Conservation (phyloP, 2,888 invertebrate genomes). For the Lampropteryx suffumata region DNA sequence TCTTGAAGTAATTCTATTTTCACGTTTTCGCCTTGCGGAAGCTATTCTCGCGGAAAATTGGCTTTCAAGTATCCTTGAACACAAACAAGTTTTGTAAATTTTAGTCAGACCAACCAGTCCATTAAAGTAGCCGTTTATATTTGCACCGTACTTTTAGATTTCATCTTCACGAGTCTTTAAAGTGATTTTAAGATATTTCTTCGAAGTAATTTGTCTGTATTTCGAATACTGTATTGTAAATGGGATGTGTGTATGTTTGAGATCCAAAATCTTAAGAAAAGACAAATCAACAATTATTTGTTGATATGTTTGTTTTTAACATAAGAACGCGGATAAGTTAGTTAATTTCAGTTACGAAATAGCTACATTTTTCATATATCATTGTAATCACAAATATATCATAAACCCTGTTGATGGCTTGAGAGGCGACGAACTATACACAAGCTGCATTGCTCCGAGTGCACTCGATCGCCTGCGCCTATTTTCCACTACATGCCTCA, state of each 20-base stretch:
- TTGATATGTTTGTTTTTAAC: too few species aligned
- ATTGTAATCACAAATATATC: too few species aligned
- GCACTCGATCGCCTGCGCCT: constrained; percentile 28
- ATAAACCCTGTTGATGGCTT: neutral
- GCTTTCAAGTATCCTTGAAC: constrained; percentile 28
- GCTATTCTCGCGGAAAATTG: constrained; percentile 34
- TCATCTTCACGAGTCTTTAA: too few species aligned
- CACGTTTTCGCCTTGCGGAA: constrained; percentile 29
- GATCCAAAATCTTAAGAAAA: too few species aligned
- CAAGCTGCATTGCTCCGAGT: constrained; percentile 6
- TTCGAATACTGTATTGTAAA: too few species aligned
- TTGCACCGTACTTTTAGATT: neutral
- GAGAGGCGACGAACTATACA: neutral
- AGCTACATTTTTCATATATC: too few species aligned
- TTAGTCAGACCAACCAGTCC: constrained; percentile 12
- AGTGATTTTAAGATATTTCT: too few species aligned
- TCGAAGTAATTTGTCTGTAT: too few species aligned
- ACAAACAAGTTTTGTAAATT: constrained; percentile 31
- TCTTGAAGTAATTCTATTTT: constrained; percentile 18
- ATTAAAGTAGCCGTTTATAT: constrained; percentile 8
- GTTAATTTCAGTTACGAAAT: too few species aligned
- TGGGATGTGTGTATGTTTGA: too few species aligned
- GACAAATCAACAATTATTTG: too few species aligned
- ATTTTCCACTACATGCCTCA: constrained; percentile 39
- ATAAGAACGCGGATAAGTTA: too few species aligned